Evolutionary conservation across 2,888 invertebrate genomes (phyloP).

Genomic region (Thyatira batis): DNA sequence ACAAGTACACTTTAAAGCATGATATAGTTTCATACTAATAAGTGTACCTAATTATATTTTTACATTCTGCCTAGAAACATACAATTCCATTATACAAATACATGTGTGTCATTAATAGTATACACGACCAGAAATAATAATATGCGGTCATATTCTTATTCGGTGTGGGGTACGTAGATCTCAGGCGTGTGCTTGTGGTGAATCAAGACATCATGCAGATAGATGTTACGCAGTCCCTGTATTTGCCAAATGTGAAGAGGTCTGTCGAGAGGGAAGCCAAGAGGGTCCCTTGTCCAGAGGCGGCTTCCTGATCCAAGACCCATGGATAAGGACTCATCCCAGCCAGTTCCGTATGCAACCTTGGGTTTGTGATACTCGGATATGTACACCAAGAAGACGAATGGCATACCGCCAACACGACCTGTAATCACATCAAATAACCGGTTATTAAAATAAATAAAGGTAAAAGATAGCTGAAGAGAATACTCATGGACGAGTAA

Average conservation of each 20-base stretch:
- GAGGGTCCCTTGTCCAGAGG: slow-evolving; percentile 70
- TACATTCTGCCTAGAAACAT: background rate
- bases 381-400: slow-evolving; percentile 83
- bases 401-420: slow-evolving; percentile 81
- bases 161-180: slow-evolving; percentile 45
- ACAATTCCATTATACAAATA: background rate
- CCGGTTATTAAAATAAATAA: too few species aligned
- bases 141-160: slow-evolving; percentile 39
- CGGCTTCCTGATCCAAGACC: slow-evolving; percentile 73
- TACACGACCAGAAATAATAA: slow-evolving; percentile 7
- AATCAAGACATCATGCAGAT: slow-evolving; percentile 76
- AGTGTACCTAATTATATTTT: background rate
- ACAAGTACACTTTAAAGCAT: background rate
- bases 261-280: slow-evolving; percentile 82
- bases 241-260: slow-evolving; percentile 66
- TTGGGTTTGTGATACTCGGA: slow-evolving; percentile 73
- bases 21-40: background rate
- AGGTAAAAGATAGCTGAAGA: too few species aligned
- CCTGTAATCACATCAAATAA: slow-evolving; percentile 34
- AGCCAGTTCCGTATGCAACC: slow-evolving; percentile 59
- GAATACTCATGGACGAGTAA: too few species aligned
- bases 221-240: slow-evolving; percentile 67
- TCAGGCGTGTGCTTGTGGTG: slow-evolving; percentile 75
- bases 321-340: slow-evolving; percentile 75
- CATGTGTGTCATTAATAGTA: background rate